phyloP scores from a whole-genome alignment of 2,888 invertebrate genomes.

The Leptinotarsa haldemani region DNA sequence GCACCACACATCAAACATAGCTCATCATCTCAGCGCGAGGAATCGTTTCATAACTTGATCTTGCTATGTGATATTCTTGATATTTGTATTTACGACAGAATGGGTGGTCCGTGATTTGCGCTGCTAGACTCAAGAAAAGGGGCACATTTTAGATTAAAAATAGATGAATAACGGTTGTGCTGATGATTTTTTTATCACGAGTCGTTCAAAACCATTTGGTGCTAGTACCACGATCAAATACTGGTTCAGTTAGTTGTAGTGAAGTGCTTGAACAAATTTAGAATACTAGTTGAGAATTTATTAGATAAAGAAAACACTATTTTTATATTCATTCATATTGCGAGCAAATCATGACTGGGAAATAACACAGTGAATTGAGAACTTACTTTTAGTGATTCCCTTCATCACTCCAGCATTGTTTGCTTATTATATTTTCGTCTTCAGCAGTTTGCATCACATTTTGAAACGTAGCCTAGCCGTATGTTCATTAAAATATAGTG shows the following conservation, averaged over 20 bases:
- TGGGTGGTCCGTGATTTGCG: background rate
- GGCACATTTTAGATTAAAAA: slow-evolving; percentile 8
- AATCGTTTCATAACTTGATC: background rate
- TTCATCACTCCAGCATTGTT: slow-evolving; percentile 6
- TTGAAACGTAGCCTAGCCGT: slow-evolving; percentile 19
- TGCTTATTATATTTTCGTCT: slow-evolving; percentile 18
- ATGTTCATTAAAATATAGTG: background rate
- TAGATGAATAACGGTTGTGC: background rate
- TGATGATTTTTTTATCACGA: slow-evolving; percentile 1
- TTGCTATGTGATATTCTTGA: slow-evolving; percentile 14
- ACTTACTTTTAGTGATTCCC: slow-evolving; percentile 14
- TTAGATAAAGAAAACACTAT: slow-evolving; percentile 37
- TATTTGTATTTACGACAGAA: slow-evolving; percentile 7
- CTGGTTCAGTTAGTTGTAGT: slow-evolving; percentile 12
- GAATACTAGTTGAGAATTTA: slow-evolving; percentile 32
- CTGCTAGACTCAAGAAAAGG: slow-evolving; percentile 13
- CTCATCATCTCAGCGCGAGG: background rate
- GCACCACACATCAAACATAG: slow-evolving; percentile 10
- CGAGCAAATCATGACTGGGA: slow-evolving; percentile 27
- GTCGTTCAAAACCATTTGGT: slow-evolving; percentile 9
- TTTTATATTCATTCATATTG: slow-evolving; percentile 35
- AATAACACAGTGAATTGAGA: slow-evolving; percentile 31
- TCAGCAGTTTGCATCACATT: slow-evolving; percentile 21
- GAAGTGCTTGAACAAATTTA: slow-evolving; percentile 14
- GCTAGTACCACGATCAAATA: slow-evolving; percentile 12